phyloP scores from a whole-genome alignment of 2,113 vertebrate species.

The Lamprotornis superbus region DNA sequence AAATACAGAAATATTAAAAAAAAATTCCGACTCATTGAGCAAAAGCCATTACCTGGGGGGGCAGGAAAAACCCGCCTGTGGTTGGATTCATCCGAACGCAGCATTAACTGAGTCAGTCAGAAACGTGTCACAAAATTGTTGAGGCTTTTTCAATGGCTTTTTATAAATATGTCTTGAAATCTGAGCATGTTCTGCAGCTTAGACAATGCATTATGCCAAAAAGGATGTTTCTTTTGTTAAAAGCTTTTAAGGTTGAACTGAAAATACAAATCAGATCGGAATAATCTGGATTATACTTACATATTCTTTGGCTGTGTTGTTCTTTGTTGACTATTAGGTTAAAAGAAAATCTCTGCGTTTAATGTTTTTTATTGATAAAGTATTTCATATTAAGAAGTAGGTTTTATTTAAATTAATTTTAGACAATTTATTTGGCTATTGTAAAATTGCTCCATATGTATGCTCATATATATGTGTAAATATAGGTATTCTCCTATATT shows the following conservation, averaged over 20 bases:
- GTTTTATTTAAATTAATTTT: slow-evolving; percentile 39
- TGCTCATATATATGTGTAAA: not conserved
- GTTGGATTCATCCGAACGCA: not conserved
- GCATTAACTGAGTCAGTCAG: not conserved
- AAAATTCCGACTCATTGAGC: not conserved
- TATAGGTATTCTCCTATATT: not conserved
- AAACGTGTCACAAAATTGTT: not conserved
- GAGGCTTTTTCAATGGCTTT: not conserved
- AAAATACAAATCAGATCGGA: not conserved
- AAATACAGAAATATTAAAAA: not conserved
- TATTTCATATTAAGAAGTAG: slow-evolving; percentile 5
- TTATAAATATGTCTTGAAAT: slow-evolving; percentile 21
- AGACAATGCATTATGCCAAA: slow-evolving; percentile 30
- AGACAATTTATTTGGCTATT: not conserved
- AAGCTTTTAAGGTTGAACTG: slow-evolving; percentile 32
- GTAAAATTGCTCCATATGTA: not conserved
- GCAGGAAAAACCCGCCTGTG: not conserved
- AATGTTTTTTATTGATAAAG: not conserved
- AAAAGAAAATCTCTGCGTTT: not conserved
- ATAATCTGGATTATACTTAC: slow-evolving; percentile 24
- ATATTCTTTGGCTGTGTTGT: not conserved
- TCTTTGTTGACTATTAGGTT: not conserved
- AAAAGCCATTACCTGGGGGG: not conserved
- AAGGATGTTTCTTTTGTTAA: slow-evolving; percentile 41
- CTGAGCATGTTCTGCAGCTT: slow-evolving; percentile 2